Percentiles rank a stretch among this genome's conserved stretches.
Evolutionary conservation across 2,888 invertebrate genomes (phyloP).

Genomic region (Rhamnusium bicolor): DNA sequence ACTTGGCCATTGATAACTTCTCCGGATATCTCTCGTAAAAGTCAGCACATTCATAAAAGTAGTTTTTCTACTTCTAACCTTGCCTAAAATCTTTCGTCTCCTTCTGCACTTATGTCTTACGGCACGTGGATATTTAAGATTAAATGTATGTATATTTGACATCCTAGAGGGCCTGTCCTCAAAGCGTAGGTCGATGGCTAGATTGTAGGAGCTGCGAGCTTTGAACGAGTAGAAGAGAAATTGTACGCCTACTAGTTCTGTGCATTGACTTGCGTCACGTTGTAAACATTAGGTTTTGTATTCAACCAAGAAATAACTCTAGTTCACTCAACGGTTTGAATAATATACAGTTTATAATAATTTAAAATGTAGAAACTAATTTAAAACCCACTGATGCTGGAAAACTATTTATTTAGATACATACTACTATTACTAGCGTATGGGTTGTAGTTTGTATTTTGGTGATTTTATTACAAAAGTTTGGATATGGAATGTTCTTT

Average conservation of each 20-base stretch:
- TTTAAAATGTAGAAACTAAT: background rate
- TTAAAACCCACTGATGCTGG: background rate
- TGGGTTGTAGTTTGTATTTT: background rate
- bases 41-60: conserved; percentile 29
- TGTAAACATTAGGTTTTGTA: conserved; percentile 25
- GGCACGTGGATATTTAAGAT: conserved; percentile 29
- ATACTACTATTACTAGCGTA: background rate
- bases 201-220: conserved; percentile 46
- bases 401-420: background rate
- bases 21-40: conserved; percentile 4
- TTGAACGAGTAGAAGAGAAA: conserved; percentile 43
- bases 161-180: conserved; percentile 29
- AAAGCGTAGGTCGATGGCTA: conserved; percentile 27
- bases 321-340: conserved; percentile 12
- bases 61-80: conserved; percentile 24
- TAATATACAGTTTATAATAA: background rate
- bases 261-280: conserved; percentile 43
- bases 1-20: conserved; percentile 34
- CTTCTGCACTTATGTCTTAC: background rate
- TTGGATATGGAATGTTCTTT: background rate
- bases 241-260: conserved; percentile 43
- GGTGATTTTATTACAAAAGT: background rate
- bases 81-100: conserved; percentile 6
- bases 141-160: conserved; percentile 21
- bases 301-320: conserved; percentile 20